Percentiles rank a stretch among this genome's conserved stretches.
phyloP scores from a whole-genome alignment of 2,113 vertebrate genomes.

The Melospiza georgiana region DNA sequence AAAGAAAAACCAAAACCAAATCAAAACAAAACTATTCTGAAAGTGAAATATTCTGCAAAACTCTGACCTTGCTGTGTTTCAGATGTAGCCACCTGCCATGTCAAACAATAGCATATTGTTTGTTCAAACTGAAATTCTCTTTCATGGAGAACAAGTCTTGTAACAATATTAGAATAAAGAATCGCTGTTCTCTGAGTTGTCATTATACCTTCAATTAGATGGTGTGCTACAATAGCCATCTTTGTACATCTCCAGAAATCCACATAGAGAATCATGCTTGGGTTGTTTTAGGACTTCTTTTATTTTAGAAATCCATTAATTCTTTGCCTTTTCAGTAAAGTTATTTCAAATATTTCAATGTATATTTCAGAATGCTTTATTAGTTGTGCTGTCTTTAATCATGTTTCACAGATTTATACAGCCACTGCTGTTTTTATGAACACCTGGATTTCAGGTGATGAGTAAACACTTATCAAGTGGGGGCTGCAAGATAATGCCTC shows the following conservation, averaged over 20 bases:
- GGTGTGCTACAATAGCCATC: neutral
- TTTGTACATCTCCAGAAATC: neutral
- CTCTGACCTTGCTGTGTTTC: neutral
- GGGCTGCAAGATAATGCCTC: neutral
- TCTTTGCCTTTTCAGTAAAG: neutral
- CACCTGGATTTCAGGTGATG: neutral
- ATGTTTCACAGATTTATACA: neutral
- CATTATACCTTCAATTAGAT: neutral
- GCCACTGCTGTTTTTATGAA: neutral
- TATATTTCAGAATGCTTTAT: neutral
- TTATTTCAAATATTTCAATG: neutral
- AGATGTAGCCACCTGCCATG: neutral
- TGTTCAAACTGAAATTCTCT: neutral
- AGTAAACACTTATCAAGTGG: neutral
- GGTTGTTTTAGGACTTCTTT: neutral
- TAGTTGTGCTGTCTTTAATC: neutral
- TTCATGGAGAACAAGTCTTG: neutral
- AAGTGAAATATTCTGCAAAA: neutral
- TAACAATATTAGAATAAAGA: neutral
- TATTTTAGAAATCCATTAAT: neutral
- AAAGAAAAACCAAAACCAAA: neutral
- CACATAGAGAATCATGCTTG: neutral
- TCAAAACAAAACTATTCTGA: neutral
- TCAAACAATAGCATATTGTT: neutral
- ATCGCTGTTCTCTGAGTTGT: neutral